A percentile compares a stretch with the other conserved stretches of the same genome.
Evolutionary conservation across 2,888 invertebrate genomes (phyloP).

Genomic region (Cheilosia variabilis): DNA sequence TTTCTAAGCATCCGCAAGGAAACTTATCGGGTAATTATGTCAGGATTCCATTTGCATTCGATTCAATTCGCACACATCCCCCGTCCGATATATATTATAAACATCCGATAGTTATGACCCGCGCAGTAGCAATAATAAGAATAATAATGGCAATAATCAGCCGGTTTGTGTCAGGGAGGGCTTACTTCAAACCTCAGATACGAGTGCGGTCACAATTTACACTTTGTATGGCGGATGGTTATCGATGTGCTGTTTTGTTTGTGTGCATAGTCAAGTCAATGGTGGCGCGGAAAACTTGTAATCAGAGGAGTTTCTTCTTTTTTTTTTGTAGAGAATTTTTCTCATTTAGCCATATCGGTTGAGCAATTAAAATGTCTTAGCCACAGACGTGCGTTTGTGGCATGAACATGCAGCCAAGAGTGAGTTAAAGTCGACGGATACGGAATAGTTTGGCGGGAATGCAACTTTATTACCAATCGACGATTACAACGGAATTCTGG

Average conservation of each 20-base stretch:
- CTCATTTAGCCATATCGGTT: slow-evolving; percentile 71
- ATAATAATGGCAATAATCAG: slow-evolving; percentile 70
- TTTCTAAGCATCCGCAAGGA: slow-evolving; percentile 69
- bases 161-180: slow-evolving; percentile 61
- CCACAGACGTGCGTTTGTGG: slow-evolving; percentile 55
- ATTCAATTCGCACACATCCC: slow-evolving; percentile 43
- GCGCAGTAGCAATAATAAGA: slow-evolving; percentile 66
- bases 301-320: slow-evolving; percentile 25
- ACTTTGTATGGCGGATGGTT: slow-evolving; percentile 34
- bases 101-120: slow-evolving; percentile 63
- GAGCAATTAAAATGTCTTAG: slow-evolving; percentile 71
- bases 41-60: slow-evolving; percentile 74
- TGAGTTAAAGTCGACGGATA: slow-evolving; percentile 10
- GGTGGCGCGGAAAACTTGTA: slow-evolving; percentile 40
- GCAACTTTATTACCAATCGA: slow-evolving; percentile 49
- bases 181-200: slow-evolving; percentile 12
- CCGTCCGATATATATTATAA: slow-evolving; percentile 36
- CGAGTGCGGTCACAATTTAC: slow-evolving; percentile 58
- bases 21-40: slow-evolving; percentile 75
- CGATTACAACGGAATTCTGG: slow-evolving; percentile 48
- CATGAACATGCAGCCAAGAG: slow-evolving; percentile 5
- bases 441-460: slow-evolving; percentile 55
- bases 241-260: background rate
- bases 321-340: slow-evolving; percentile 44
- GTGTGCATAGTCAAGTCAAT: background rate